Evolutionary conservation across 2,888 invertebrate species (phyloP).

Genomic region (Yponomeuta malinellus): DNA sequence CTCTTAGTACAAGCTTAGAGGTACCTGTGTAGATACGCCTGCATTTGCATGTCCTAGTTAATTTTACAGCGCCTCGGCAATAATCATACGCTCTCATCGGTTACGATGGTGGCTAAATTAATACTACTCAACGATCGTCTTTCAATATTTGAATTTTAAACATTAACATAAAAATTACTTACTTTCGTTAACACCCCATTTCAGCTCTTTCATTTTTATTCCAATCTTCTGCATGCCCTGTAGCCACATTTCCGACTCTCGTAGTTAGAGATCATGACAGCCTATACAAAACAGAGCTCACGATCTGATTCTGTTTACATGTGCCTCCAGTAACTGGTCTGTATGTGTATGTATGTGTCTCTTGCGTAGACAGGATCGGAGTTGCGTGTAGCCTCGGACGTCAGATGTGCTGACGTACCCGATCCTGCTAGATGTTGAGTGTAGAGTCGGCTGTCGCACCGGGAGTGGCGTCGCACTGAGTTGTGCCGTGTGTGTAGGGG

Average conservation of each 20-base stretch:
- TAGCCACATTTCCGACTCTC: slow-evolving; percentile 8
- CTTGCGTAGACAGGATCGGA: slow-evolving; percentile 43
- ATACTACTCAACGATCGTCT: background rate
- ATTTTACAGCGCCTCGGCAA: slow-evolving; percentile 13
- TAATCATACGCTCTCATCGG: slow-evolving; percentile 8
- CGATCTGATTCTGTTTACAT: slow-evolving; percentile 31
- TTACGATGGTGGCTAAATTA: background rate
- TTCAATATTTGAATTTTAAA: background rate
- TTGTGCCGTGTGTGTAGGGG: slow-evolving; percentile 78
- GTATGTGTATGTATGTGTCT: slow-evolving; percentile 21
- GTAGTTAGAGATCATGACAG: slow-evolving; percentile 10
- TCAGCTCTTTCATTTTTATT: background rate
- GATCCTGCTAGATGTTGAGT: background rate
- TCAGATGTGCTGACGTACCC: background rate
- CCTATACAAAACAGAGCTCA: slow-evolving; percentile 2
- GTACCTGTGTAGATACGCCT: slow-evolving; percentile 17
- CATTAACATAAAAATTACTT: background rate
- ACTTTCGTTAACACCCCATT: background rate
- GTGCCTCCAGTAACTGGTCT: slow-evolving; percentile 23
- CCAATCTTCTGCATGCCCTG: slow-evolving; percentile 8
- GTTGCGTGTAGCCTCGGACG: background rate
- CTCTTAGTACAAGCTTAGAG: slow-evolving; percentile 13
- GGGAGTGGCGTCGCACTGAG: background rate
- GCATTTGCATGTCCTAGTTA: slow-evolving; percentile 21
- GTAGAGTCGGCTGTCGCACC: background rate